Evolutionary conservation across 2,113 vertebrate species (phyloP), one percentile per base, ranked within the genome.

Genomic region (Myanophis thanlyinensis): DNA sequence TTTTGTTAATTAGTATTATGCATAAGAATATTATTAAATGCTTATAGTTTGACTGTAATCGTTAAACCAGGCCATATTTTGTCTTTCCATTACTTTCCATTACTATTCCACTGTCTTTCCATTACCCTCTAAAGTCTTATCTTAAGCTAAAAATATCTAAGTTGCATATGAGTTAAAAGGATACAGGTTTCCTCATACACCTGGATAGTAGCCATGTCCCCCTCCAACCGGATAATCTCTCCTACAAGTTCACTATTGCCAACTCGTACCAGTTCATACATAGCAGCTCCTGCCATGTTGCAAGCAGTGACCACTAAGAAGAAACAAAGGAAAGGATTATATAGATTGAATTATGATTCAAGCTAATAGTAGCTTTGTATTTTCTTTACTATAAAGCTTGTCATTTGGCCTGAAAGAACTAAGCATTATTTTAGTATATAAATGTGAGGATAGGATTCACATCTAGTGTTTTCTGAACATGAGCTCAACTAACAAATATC

Each of bases 161-260:
- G 30, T 30, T 87, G 15, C 85, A n/a, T 49, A 73, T 18, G 80
- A 93, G 35, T 5, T 85, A 89, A 96, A 98, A 99, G 98, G 99
- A 99, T 99, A 99, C 99, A 99, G 0, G 99, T 99, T 97, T 99
- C 99, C 96, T 99, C 99, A n/a, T 99, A 99, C 92, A 99, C 99
- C 96, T 99, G 99, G 91, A 99, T 99, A 52, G 99, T 99, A 22
- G 99, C 99, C 98, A 99, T 98, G 94, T 99, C 99, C 22, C 99
- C 99, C 95, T 99, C 99, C 96, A 99, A 94, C 3, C 99, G 98
- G 96, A 99, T 99, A 93, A 99, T 99, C 97, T 99, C 99, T 95
- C 99, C 99, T 73, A 99, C 99, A 95, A 99, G 97, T 73, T 99
- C 99, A 1, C 98, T 98, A 98, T 99, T 99, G 88, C 99, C 99